Conservation (phyloP, 1,140 invertebrate species). For the Sinonovacula constricta region DNA sequence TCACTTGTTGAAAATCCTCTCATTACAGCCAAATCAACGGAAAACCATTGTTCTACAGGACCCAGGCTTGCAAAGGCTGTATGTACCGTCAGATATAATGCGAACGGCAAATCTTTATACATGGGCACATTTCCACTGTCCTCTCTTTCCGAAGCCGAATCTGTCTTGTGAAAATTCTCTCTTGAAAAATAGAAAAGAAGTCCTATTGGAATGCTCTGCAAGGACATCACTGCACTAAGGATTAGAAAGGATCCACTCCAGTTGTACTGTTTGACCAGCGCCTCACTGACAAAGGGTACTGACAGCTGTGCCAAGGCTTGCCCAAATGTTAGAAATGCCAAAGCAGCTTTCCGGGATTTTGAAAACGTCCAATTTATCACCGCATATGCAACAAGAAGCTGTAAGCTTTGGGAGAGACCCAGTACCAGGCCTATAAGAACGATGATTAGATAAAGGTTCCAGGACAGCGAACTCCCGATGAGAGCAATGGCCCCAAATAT, state of each 20-base stretch:
- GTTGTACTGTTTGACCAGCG: slow-evolving; percentile 6
- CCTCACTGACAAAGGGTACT: not conserved
- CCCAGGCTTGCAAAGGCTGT: not conserved
- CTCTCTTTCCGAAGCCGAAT: not conserved
- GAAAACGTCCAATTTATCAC: slow-evolving; percentile 22
- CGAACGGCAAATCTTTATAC: not conserved
- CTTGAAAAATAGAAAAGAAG: slow-evolving; percentile 10
- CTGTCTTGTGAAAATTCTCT: slow-evolving; percentile 5
- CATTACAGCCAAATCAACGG: slow-evolving; percentile 10
- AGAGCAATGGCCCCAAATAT: not conserved
- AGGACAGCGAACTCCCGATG: not conserved
- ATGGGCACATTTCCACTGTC: not conserved
- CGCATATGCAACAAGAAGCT: not conserved
- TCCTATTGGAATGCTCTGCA: slow-evolving; percentile 15
- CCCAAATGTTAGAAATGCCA: slow-evolving; percentile 8
- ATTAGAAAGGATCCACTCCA: slow-evolving; percentile 23
- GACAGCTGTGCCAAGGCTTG: slow-evolving; percentile 6
- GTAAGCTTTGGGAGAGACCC: slow-evolving; percentile 2
- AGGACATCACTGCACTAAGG: not conserved
- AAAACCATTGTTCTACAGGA: slow-evolving; percentile 39
- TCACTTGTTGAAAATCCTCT: slow-evolving; percentile 1
- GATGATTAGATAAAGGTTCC: slow-evolving; percentile 13
- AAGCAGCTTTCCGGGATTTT: slow-evolving; percentile 6
- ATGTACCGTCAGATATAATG: not conserved
- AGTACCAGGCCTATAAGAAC: slow-evolving; percentile 3